These are phyloP conservation scores for Trachelus iudaicus DNA, from an alignment of 2,888 invertebrate genomes.

Conservation along the genomic window DNA sequence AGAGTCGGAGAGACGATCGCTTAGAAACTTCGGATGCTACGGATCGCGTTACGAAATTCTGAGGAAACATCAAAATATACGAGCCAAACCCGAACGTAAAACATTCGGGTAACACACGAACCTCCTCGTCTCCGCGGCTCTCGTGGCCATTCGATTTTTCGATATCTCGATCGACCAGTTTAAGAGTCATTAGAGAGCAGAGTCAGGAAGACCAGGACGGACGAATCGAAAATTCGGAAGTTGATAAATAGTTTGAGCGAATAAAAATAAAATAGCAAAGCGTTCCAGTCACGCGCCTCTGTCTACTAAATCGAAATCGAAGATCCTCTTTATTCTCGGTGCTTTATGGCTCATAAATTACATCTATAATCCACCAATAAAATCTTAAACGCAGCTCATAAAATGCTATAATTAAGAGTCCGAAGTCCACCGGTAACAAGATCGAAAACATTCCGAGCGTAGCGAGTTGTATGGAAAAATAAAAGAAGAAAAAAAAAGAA, in stretches of 20 bases:
- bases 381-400: conserved; percentile 34
- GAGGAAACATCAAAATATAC: not conserved
- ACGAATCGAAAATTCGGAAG: not conserved
- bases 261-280: not conserved
- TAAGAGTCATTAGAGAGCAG: not conserved
- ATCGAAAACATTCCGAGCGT: conserved; percentile 2
- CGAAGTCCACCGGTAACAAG: conserved; percentile 5
- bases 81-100: not conserved
- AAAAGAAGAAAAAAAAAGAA: not conserved
- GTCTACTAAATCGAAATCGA: conserved; percentile 34
- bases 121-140: not conserved
- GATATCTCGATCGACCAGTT: not conserved
- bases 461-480: not conserved
- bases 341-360: conserved; percentile 48
- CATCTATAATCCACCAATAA: conserved; percentile 42
- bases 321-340: conserved; percentile 27
- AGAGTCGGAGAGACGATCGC: not conserved
- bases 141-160: not conserved
- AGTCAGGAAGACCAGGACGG: not conserved
- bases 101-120: not conserved
- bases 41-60: conserved; percentile 32
- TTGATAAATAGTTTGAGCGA: not conserved
- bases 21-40: not conserved
- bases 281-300: conserved; percentile 16
- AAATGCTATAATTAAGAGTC: conserved; percentile 43